phyloP scores from a whole-genome alignment of 2,113 vertebrate genomes.

The Macquaria ambigua region DNA sequence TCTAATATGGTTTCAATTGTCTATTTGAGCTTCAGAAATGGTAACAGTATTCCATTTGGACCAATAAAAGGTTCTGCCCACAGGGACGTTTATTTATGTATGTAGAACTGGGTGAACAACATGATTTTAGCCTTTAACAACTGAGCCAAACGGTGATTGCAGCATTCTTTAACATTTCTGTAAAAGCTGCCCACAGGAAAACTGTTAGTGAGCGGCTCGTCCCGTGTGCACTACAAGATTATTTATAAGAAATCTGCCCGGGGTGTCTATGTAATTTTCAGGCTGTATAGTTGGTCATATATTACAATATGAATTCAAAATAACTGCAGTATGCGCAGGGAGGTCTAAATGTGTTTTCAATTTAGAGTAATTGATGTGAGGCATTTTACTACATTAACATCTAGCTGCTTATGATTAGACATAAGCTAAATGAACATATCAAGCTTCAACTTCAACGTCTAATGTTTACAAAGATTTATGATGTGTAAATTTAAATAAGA shows the following conservation, averaged over 20 bases:
- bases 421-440: constrained; percentile 53
- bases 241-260: constrained; percentile 63
- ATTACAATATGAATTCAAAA: constrained; percentile 66
- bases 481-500: constrained; percentile 49
- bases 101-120: constrained; percentile 51
- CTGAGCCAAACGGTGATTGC: constrained; percentile 57
- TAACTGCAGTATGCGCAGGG: constrained; percentile 35
- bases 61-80: constrained; percentile 73
- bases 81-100: constrained; percentile 48
- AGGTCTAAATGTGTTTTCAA: constrained; percentile 58
- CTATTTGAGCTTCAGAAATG: constrained; percentile 69
- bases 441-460: constrained; percentile 40
- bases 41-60: constrained; percentile 59
- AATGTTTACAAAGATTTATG: constrained; percentile 46
- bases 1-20: constrained; percentile 76
- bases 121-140: constrained; percentile 49
- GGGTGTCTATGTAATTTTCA: constrained; percentile 57
- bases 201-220: constrained; percentile 31
- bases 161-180: constrained; percentile 57
- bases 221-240: constrained; percentile 47
- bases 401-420: constrained; percentile 43
- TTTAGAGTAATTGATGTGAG: constrained; percentile 54
- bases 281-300: constrained; percentile 45
- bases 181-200: constrained; percentile 55
- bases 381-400: constrained; percentile 49